phyloP scores from a whole-genome alignment of 2,797 vertebrate genomes.

The Salmo trutta region DNA sequence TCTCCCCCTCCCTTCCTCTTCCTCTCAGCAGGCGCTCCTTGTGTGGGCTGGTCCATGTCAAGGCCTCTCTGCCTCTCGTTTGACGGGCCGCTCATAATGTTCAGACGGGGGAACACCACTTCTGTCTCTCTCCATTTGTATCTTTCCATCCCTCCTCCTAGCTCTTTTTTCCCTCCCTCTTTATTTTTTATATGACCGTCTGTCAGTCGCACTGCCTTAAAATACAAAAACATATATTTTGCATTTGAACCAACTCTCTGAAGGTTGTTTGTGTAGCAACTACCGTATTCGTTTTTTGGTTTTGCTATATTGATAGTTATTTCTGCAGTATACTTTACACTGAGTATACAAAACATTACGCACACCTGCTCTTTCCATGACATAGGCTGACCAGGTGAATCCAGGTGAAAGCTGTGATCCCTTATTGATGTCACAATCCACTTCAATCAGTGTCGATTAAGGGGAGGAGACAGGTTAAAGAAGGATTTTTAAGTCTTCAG shows the following conservation, averaged over 20 bases:
- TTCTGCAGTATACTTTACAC: neutral
- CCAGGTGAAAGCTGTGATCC: too few species aligned
- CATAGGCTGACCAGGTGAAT: too few species aligned
- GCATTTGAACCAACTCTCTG: conserved; percentile 54
- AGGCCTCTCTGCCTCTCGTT: conserved; percentile 73
- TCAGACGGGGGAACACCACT: conserved; percentile 74
- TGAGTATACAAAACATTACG: too few species aligned
- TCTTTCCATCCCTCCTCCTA: neutral
- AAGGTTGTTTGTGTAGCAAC: conserved; percentile 56
- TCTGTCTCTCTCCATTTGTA: neutral
- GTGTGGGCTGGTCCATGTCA: conserved; percentile 71
- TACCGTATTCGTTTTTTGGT: conserved; percentile 13
- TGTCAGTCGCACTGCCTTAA: conserved; percentile 51
- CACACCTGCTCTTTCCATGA: too few species aligned
- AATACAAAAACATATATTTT: conserved; percentile 67
- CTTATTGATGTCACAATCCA: too few species aligned
- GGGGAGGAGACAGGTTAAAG: too few species aligned
- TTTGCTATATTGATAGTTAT: neutral
- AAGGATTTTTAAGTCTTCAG: too few species aligned
- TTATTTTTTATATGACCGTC: conserved; percentile 22
- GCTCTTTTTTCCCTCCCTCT: conserved; percentile 52
- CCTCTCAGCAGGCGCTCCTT: conserved; percentile 47
- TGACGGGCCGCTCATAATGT: conserved; percentile 85
- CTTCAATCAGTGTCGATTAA: too few species aligned
- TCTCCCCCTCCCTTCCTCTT: conserved; percentile 10